Conservation (phyloP, 92 coral and sea anemone genomes). For the Nematostella vectensis region DNA sequence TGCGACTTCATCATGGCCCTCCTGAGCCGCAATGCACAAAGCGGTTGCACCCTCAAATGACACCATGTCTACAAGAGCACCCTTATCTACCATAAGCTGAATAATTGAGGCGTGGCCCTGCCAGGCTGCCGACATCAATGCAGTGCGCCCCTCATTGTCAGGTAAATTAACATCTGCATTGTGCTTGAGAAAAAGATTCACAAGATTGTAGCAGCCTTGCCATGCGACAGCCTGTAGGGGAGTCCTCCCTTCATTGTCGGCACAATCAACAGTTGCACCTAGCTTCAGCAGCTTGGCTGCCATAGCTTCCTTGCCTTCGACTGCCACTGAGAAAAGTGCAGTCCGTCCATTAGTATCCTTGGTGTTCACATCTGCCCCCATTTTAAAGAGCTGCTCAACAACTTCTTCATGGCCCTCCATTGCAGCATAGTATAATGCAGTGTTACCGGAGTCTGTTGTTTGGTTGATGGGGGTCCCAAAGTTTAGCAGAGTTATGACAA, state of each 20-base stretch:
- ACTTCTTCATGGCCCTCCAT: slow-evolving; percentile 81
- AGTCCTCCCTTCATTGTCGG: slow-evolving; percentile 78
- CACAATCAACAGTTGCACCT: slow-evolving; percentile 75
- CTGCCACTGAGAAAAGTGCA: slow-evolving; percentile 70
- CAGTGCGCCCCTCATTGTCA: slow-evolving; percentile 78
- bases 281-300: slow-evolving; percentile 55
- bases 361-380: slow-evolving; percentile 61
- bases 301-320: slow-evolving; percentile 81
- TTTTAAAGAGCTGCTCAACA: slow-evolving; percentile 54
- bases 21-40: slow-evolving; percentile 87
- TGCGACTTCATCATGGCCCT: slow-evolving; percentile 98
- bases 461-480: slow-evolving; percentile 70
- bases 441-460: slow-evolving; percentile 70
- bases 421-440: slow-evolving; percentile 79
- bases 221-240: slow-evolving; percentile 92
- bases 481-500: slow-evolving; percentile 52
- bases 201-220: slow-evolving; percentile 80
- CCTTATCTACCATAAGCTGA: slow-evolving; percentile 75
- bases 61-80: slow-evolving; percentile 73
- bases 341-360: slow-evolving; percentile 77
- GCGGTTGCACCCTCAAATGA: slow-evolving; percentile 93
- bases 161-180: slow-evolving; percentile 76
- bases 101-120: slow-evolving; percentile 81
- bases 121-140: slow-evolving; percentile 99
- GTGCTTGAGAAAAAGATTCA: slow-evolving; percentile 63